These are phyloP conservation scores for Drosophila dunni DNA, from an alignment of 1,140 invertebrate species.

Conservation along the genomic window DNA sequence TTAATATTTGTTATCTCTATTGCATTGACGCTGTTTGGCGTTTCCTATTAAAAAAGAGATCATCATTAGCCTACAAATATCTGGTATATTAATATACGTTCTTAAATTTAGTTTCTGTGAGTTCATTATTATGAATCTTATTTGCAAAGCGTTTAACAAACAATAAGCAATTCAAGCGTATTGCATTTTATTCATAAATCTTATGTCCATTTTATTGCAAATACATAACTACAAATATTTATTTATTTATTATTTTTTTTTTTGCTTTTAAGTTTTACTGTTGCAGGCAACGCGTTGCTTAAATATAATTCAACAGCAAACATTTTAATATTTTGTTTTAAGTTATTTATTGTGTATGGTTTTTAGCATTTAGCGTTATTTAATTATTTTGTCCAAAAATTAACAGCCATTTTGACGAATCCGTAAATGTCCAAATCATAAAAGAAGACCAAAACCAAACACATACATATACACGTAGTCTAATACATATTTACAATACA, in stretches of 20 bases:
- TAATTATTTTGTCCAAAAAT: conserved; percentile 73
- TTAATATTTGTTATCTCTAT: conserved; percentile 26
- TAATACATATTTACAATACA: conserved; percentile 54
- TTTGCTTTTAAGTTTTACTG: conserved; percentile 40
- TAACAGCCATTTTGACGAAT: conserved; percentile 85
- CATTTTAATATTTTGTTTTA: conserved; percentile 3
- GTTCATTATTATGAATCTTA: conserved; percentile 31
- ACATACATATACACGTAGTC: conserved; percentile 45
- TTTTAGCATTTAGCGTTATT: conserved; percentile 64
- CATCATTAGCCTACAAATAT: conserved; percentile 37
- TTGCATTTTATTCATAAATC: conserved; percentile 56
- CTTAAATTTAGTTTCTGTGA: conserved; percentile 56
- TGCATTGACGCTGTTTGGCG: conserved; percentile 31
- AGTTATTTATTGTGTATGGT: conserved; percentile 23
- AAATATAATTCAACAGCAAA: conserved; percentile 70
- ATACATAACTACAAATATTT: conserved; percentile 61
- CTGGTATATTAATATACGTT: conserved; percentile 27
- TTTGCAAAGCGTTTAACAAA: conserved; percentile 61
- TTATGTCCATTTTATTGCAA: conserved; percentile 52
- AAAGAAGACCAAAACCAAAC: conserved; percentile 67
- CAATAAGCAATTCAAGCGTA: conserved; percentile 72
- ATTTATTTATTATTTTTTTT: background rate
- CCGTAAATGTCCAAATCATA: conserved; percentile 75
- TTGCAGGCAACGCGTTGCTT: conserved; percentile 74
- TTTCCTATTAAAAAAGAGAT: conserved; percentile 60